phyloP scores from a whole-genome alignment of 2,888 invertebrate genomes.

The Elmis aenea region DNA sequence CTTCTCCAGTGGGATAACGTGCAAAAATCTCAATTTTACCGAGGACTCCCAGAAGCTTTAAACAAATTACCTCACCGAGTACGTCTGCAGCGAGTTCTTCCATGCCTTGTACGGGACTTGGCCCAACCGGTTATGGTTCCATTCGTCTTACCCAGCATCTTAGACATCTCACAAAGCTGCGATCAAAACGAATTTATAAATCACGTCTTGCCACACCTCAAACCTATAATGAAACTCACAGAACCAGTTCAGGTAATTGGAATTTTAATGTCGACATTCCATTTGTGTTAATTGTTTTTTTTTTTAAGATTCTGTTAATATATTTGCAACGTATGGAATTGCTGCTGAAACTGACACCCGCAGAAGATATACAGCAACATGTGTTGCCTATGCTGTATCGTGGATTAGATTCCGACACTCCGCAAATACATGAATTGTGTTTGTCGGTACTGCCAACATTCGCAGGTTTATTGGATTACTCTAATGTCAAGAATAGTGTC shows the following conservation, averaged over 20 bases:
- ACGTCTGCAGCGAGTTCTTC: slow-evolving; percentile 76
- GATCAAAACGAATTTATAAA: slow-evolving; percentile 77
- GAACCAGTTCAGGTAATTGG: slow-evolving; percentile 79
- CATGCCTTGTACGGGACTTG: slow-evolving; percentile 86
- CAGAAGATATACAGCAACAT: slow-evolving; percentile 83
- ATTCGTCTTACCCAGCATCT: slow-evolving; percentile 88
- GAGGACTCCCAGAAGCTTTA: slow-evolving; percentile 86
- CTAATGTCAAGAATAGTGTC: slow-evolving; percentile 91
- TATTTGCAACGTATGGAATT: slow-evolving; percentile 95
- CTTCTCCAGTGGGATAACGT: slow-evolving; percentile 96
- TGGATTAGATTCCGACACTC: slow-evolving; percentile 80
- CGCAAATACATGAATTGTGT: slow-evolving; percentile 88
- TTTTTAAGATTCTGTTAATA: slow-evolving; percentile 71
- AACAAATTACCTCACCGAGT: slow-evolving; percentile 84
- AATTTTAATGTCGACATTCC: slow-evolving; percentile 48
- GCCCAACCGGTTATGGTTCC: slow-evolving; percentile 95
- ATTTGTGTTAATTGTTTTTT: slow-evolving; percentile 9
- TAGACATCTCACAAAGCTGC: slow-evolving; percentile 82
- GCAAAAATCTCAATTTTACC: slow-evolving; percentile 97
- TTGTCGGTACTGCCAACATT: slow-evolving; percentile 87
- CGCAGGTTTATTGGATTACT: slow-evolving; percentile 83
- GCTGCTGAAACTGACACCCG: slow-evolving; percentile 81
- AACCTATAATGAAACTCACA: slow-evolving; percentile 83
- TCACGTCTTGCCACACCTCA: slow-evolving; percentile 77
- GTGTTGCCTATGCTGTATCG: slow-evolving; percentile 85